Percentiles rank a stretch among this genome's conserved stretches.
Evolutionary conservation across 1,140 invertebrate species (phyloP).

Genomic region (Aphis craccivora): DNA sequence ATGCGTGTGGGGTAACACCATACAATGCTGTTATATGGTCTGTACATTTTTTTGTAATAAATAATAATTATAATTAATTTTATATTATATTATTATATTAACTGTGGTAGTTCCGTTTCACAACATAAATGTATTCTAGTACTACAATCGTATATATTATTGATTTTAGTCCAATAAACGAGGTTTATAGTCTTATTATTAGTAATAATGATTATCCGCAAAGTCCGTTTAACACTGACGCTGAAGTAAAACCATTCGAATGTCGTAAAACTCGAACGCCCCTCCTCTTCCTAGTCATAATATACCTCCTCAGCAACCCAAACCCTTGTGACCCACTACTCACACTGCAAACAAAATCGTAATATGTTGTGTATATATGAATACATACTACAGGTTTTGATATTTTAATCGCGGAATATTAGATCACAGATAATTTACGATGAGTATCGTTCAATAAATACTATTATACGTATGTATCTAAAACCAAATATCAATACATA

Average conservation of each 20-base stretch:
- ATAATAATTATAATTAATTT: conserved; percentile 11
- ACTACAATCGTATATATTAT: background rate
- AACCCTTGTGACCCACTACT: background rate
- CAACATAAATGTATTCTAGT: background rate
- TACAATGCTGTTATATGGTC: background rate
- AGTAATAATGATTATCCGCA: background rate
- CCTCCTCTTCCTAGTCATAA: background rate
- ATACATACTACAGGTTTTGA: background rate
- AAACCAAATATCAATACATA: background rate
- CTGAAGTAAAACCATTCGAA: background rate
- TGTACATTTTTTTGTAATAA: background rate
- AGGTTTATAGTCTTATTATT: conserved; percentile 1
- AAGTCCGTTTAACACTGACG: background rate
- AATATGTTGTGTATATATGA: background rate
- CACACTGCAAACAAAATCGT: background rate
- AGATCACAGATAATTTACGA: background rate
- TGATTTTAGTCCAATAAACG: background rate
- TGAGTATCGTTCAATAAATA: background rate
- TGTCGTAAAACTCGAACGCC: background rate
- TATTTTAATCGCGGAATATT: background rate
- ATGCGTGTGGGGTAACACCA: background rate
- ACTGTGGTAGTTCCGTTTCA: background rate
- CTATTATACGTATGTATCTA: background rate
- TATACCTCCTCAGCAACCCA: background rate
- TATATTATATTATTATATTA: background rate